These are phyloP conservation scores for Gymnoscopelus braueri DNA, from an alignment of 2,797 vertebrate genomes.

Conservation along the genomic window DNA sequence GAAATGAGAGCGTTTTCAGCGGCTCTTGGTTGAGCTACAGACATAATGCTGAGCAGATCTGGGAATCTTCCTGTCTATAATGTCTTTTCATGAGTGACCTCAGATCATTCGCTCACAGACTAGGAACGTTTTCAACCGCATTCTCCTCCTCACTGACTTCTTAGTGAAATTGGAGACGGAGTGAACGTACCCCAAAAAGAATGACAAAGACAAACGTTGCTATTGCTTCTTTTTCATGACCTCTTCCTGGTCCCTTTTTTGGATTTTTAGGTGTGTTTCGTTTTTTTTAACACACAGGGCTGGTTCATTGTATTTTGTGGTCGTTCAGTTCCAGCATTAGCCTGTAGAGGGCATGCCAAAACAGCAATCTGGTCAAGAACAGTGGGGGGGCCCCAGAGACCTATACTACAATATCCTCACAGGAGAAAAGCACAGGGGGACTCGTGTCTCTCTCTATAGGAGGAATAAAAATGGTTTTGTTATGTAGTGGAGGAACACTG, in stretches of 20 bases:
- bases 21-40: conserved; percentile 16
- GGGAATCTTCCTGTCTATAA: neutral
- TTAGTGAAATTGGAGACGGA: neutral
- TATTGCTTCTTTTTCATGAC: neutral
- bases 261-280: conserved; percentile 11
- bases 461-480: conserved; percentile 61
- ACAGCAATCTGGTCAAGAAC: conserved; percentile 74
- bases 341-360: conserved; percentile 91
- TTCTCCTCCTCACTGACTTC: neutral
- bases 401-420: conserved; percentile 62
- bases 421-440: conserved; percentile 66
- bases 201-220: neutral
- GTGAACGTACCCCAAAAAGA: neutral
- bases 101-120: neutral
- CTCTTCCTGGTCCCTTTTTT: conserved; percentile 5
- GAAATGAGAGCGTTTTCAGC: conserved; percentile 42
- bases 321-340: conserved; percentile 66
- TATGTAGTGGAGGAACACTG: conserved; percentile 45
- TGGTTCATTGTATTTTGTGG: conserved; percentile 8
- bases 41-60: neutral
- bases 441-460: conserved; percentile 64
- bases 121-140: neutral
- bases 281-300: conserved; percentile 4
- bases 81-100: conserved; percentile 1
- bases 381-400: conserved; percentile 54